A percentile compares a stretch with the other conserved stretches of the same genome.
These are phyloP conservation scores for Cyprinodon tularosa DNA, from an alignment of 2,113 vertebrate genomes.

Conservation along the genomic window DNA sequence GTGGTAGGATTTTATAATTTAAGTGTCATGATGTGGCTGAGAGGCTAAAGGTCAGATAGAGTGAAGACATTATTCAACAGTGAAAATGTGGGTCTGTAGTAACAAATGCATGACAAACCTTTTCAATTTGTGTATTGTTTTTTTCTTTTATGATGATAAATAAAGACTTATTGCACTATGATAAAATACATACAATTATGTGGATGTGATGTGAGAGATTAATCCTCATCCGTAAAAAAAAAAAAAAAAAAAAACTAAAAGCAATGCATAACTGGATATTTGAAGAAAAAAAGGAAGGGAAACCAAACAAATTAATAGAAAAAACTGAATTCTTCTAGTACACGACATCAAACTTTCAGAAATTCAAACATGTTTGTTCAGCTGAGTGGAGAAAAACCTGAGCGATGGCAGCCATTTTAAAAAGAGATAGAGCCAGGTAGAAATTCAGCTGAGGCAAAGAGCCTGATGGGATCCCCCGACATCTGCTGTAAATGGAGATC, in stretches of 20 bases:
- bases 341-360: background rate
- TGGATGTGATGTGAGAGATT: too few relatives aligned
- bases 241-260: too few relatives aligned
- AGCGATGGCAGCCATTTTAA: constrained; percentile 89
- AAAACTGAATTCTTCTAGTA: too few relatives aligned
- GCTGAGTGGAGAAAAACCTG: constrained; percentile 79
- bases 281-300: too few relatives aligned
- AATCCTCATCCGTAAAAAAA: too few relatives aligned
- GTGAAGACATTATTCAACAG: background rate
- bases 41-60: too few relatives aligned
- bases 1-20: too few relatives aligned
- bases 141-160: background rate
- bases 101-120: background rate
- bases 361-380: background rate
- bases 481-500: constrained; percentile 83
- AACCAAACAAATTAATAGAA: too few relatives aligned
- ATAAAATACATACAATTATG: too few relatives aligned
- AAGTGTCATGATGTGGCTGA: too few relatives aligned
- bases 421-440: constrained; percentile 87
- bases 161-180: too few relatives aligned
- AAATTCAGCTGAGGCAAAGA: constrained; percentile 85
- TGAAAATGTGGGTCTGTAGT: background rate
- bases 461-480: constrained; percentile 70
- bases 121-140: background rate
- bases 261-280: too few relatives aligned